These are phyloP conservation scores for Caenorhabditis panamensis DNA, from an alignment of 2,888 invertebrate species.

Conservation along the genomic window DNA sequence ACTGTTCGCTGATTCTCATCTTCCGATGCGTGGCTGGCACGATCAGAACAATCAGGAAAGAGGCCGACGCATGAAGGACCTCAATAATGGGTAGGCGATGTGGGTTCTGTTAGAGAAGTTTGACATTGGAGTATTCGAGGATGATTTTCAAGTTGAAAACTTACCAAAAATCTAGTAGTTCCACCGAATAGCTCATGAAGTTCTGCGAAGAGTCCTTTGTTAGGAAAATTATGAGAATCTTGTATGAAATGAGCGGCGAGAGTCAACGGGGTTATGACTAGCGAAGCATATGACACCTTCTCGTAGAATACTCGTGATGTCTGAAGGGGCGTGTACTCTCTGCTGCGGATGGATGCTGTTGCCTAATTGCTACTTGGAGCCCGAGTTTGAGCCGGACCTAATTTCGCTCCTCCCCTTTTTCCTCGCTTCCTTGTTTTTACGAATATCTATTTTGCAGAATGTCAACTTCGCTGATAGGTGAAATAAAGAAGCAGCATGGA, in stretches of 20 bases:
- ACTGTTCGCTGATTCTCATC: not conserved
- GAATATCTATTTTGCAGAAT: slow-evolving; percentile 34
- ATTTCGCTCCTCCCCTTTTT: not conserved
- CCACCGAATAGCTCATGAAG: too few species aligned
- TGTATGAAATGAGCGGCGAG: too few species aligned
- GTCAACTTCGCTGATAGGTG: slow-evolving; percentile 55
- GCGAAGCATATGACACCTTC: too few species aligned
- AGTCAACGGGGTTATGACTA: too few species aligned
- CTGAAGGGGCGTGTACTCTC: too few species aligned
- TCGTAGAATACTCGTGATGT: too few species aligned
- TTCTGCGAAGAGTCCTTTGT: too few species aligned
- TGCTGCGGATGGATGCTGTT: too few species aligned
- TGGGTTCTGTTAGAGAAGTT: too few species aligned
- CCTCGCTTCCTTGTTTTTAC: not conserved
- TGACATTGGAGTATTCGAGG: too few species aligned
- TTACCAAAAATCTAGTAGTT: not conserved
- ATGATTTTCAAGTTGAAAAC: too few species aligned
- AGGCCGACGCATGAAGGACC: not conserved
- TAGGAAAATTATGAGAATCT: too few species aligned
- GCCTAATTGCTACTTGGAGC: not conserved
- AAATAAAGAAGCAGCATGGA: slow-evolving; percentile 56
- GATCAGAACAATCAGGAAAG: not conserved
- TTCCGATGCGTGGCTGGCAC: slow-evolving; percentile 27
- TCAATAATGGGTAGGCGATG: not conserved
- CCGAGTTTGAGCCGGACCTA: not conserved